Evolutionary conservation across 2,888 invertebrate genomes (phyloP).

Genomic region (Chrysolina oricalcia): DNA sequence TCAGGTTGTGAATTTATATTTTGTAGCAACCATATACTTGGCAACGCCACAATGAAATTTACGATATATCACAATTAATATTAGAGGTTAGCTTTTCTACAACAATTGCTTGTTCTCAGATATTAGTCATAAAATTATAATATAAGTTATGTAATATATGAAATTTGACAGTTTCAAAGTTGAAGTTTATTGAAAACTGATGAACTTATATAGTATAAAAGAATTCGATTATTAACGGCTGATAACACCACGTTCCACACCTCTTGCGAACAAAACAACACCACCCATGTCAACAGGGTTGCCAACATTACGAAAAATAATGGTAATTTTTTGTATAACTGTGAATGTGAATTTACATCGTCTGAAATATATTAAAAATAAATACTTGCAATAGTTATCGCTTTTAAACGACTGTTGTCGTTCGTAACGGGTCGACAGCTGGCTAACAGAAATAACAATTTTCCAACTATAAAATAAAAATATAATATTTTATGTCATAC

Average conservation of each 20-base stretch:
- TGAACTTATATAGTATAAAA: constrained; percentile 25
- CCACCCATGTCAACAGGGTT: constrained; percentile 31
- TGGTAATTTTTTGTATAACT: too few species aligned
- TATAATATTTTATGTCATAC: too few species aligned
- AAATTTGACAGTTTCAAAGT: constrained; percentile 29
- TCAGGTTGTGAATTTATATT: constrained; percentile 36
- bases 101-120: constrained; percentile 24
- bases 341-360: too few species aligned
- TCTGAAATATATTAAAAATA: too few species aligned
- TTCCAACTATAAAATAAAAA: too few species aligned
- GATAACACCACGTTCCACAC: constrained; percentile 30
- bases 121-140: constrained; percentile 22
- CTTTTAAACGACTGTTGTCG: too few species aligned
- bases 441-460: too few species aligned
- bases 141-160: constrained; percentile 23
- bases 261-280: constrained; percentile 27
- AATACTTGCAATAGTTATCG: too few species aligned
- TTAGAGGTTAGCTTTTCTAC: constrained; percentile 14
- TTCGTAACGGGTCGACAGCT: too few species aligned
- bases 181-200: constrained; percentile 26
- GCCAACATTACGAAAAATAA: constrained; percentile 36
- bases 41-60: constrained; percentile 29
- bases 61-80: constrained; percentile 15
- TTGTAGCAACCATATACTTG: constrained; percentile 30
- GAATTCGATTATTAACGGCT: constrained; percentile 23